Evolutionary conservation across 2,113 vertebrate species (phyloP).

Genomic region (Cisticola juncidis): DNA sequence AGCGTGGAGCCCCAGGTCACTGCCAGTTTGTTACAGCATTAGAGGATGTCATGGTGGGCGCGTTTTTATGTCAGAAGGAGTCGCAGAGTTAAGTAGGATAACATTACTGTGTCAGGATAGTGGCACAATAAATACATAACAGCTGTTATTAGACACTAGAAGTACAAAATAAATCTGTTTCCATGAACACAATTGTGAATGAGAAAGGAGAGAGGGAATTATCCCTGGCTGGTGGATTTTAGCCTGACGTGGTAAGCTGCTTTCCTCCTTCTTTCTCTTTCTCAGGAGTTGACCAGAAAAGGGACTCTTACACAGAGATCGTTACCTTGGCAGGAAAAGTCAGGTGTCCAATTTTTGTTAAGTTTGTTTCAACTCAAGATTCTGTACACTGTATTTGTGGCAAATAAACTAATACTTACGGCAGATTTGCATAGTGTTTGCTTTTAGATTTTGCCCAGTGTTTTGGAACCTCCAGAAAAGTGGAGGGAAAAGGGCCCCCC

Average conservation of each 20-base stretch:
- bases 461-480: not conserved
- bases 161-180: constrained; percentile 30
- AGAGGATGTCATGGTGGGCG: not conserved
- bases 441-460: not conserved
- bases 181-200: not conserved
- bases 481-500: accelerated
- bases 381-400: not conserved
- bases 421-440: not conserved
- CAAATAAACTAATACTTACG: not conserved
- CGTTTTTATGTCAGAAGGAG: not conserved
- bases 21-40: not conserved
- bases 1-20: not conserved
- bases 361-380: not conserved
- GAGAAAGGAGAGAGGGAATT: not conserved
- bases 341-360: not conserved
- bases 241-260: not conserved
- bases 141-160: not conserved
- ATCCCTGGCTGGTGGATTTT: not conserved
- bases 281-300: not conserved
- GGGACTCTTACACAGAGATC: not conserved
- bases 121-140: not conserved
- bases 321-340: not conserved
- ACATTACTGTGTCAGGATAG: not conserved
- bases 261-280: not conserved
- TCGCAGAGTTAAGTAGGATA: not conserved